phyloP scores from a whole-genome alignment of 2,888 invertebrate genomes.

The Micoletzkya japonica region DNA sequence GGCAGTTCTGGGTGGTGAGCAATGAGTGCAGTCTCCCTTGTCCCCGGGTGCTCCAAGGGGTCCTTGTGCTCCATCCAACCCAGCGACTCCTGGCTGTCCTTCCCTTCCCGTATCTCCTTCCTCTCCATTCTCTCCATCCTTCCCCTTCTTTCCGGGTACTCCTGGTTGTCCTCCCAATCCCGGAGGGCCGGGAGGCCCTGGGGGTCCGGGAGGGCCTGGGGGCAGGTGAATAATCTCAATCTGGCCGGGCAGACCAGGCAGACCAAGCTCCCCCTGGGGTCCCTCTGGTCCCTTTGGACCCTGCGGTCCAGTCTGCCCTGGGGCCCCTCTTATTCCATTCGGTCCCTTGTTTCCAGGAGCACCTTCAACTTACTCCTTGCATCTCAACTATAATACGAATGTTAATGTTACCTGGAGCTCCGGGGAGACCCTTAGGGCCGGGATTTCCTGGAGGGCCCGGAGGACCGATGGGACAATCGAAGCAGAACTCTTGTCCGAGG shows the following conservation, averaged over 20 bases:
- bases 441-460: slow-evolving; percentile 50
- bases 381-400: not conserved
- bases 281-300: slow-evolving; percentile 38
- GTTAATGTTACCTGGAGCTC: not conserved
- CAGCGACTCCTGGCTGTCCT: slow-evolving; percentile 37
- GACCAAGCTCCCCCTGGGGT: slow-evolving; percentile 38
- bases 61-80: slow-evolving; percentile 38
- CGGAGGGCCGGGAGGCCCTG: slow-evolving; percentile 37
- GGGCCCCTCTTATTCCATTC: slow-evolving; percentile 40
- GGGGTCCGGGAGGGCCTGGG: slow-evolving; percentile 36
- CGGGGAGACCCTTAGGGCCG: slow-evolving; percentile 40
- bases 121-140: slow-evolving; percentile 40
- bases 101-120: slow-evolving; percentile 38
- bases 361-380: not conserved
- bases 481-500: slow-evolving; percentile 46
- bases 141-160: slow-evolving; percentile 37
- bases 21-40: slow-evolving; percentile 43
- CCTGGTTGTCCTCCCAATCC: slow-evolving; percentile 38
- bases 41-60: slow-evolving; percentile 37
- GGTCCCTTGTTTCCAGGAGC: slow-evolving; percentile 40
- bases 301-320: slow-evolving; percentile 37
- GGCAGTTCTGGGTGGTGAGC: slow-evolving; percentile 44
- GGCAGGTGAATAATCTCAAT: slow-evolving; percentile 21
- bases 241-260: slow-evolving; percentile 16
- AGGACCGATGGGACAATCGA: slow-evolving; percentile 51